Conservation (phyloP, 23 tunicate genomes). For the Trididemnum nubilum region DNA sequence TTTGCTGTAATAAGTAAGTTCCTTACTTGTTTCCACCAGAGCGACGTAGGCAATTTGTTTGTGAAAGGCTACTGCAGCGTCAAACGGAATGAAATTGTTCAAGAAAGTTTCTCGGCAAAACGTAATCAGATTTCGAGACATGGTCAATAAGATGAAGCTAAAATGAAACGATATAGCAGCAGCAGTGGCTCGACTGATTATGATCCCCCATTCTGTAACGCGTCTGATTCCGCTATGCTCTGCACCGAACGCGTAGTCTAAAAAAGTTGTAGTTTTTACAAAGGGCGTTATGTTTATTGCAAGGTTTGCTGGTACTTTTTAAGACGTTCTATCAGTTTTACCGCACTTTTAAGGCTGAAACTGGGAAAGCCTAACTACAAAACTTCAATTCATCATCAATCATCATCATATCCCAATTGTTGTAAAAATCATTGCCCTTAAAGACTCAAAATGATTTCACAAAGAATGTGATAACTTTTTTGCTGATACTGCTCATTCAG, state of each 20-base stretch:
- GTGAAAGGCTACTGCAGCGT: slow-evolving; percentile 93
- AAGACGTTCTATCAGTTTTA: too few species aligned
- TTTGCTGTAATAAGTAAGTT: neutral
- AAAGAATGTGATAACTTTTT: too few species aligned
- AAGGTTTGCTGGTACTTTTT: too few species aligned
- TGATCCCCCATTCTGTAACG: slow-evolving; percentile 96
- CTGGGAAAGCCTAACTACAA: too few species aligned
- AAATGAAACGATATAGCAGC: slow-evolving; percentile 94
- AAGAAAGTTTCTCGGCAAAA: slow-evolving; percentile 91
- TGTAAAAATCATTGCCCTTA: too few species aligned
- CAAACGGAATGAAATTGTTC: slow-evolving; percentile 96
- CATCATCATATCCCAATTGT: too few species aligned
- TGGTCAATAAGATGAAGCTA: slow-evolving; percentile 84
- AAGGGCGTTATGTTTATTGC: too few species aligned
- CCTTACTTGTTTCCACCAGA: slow-evolving; percentile 62
- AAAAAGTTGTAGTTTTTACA: too few species aligned
- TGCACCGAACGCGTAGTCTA: slow-evolving; percentile 85
- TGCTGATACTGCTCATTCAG: too few species aligned
- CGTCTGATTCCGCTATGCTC: slow-evolving; percentile 90
- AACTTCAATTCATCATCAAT: too few species aligned
- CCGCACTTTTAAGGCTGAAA: too few species aligned
- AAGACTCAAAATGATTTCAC: too few species aligned
- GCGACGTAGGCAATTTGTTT: slow-evolving; percentile 96
- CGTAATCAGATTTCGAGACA: slow-evolving; percentile 94
- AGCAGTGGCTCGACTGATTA: slow-evolving; percentile 91